phyloP scores from a whole-genome alignment of 2,888 invertebrate genomes.

The Lysandra coridon region DNA sequence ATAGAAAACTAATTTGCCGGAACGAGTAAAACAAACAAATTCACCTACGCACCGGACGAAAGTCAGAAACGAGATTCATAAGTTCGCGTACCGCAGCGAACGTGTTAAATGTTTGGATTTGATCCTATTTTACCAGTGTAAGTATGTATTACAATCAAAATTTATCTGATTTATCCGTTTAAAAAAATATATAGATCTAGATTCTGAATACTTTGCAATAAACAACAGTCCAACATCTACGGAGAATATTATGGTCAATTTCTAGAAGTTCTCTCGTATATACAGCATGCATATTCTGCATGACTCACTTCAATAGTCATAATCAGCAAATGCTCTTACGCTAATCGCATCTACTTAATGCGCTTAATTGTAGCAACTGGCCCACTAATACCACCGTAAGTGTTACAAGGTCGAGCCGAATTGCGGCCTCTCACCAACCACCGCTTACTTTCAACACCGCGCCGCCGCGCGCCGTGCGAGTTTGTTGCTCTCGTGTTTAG shows the following conservation, averaged over 20 bases:
- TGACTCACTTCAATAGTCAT: neutral
- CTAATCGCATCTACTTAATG: slow-evolving; percentile 2
- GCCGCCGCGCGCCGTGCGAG: slow-evolving; percentile 22
- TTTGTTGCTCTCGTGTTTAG: slow-evolving; percentile 26
- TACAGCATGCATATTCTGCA: neutral
- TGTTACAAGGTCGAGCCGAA: slow-evolving; percentile 30
- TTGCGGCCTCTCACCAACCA: slow-evolving; percentile 12
- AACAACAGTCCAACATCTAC: too few species aligned
- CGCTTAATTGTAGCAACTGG: neutral
- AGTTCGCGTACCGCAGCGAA: too few species aligned
- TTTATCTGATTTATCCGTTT: neutral
- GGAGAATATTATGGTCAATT: neutral
- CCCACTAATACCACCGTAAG: slow-evolving; percentile 10
- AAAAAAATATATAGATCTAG: too few species aligned
- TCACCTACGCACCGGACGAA: too few species aligned
- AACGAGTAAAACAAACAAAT: too few species aligned
- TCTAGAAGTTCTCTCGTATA: neutral
- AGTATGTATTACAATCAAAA: neutral
- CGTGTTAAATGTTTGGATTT: neutral
- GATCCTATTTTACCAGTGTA: neutral
- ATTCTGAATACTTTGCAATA: too few species aligned
- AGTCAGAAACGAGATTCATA: too few species aligned
- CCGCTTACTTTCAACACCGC: slow-evolving; percentile 4
- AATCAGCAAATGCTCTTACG: neutral
- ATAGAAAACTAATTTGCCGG: too few species aligned